Base-by-base conservation (phyloP, 2,797 vertebrate genomes). In the Etheostoma perlongum region DNA sequence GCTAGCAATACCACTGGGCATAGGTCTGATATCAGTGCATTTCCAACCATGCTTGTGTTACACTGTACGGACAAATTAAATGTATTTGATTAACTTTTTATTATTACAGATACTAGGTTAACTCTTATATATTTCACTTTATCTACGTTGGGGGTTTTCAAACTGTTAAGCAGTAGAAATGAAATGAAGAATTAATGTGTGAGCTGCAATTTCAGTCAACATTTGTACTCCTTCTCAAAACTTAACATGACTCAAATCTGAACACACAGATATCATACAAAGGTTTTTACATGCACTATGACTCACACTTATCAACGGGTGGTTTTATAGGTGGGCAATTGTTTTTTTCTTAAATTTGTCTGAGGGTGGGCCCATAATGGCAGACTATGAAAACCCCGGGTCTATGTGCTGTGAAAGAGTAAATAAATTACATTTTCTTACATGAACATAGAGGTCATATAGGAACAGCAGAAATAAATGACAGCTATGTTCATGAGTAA, bases 331-430 rank as follows among this genome's bases (percentile, higher is more conserved):
- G 33, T n/a, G 19, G 6, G 30, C 59, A 44, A 12, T 60, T 25
- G 4, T 25, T 36, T 36, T 10, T 36, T 1, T 40, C 3, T 40
- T 3, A 3, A 9, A 46, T 21, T 46, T 25, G 59, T 46, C 42
- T 61, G 23, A 62, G 42, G 57, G 21, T 0, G 8, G 0, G 16
- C 1, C 23, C 59, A 27, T 21, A 18, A n/a, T 16, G 30, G 0
- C 8, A 36, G 14, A 44, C 33, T 48, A 10, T 61, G 9, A 25
- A 25, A 23, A 25, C 23, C 25, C 6, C 25, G 14, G 16, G 2
- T 23, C 42, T 61, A 0, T 18, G 5, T 25, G 21, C 14, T 46
- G 16, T 25, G 59, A 14, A 61, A 8, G 4, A 15, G 4, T 21
- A 60, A 62, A 0, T 61, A 27, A 25, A 23, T 27, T 0, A 6